Evolutionary conservation across 2,113 vertebrate species (phyloP).

Genomic region (Notarius lentiginosus): DNA sequence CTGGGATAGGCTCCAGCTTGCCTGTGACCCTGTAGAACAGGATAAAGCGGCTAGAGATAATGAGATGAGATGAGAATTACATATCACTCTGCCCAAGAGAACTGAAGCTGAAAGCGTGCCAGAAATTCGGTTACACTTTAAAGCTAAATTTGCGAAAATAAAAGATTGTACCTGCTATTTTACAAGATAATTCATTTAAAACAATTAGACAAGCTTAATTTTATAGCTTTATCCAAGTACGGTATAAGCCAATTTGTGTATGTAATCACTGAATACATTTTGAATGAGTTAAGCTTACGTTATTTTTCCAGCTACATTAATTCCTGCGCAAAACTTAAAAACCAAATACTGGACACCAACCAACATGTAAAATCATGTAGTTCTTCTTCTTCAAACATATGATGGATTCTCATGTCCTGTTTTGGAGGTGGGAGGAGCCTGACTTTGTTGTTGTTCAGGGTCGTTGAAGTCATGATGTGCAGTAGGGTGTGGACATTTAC

Average conservation of each 20-base stretch:
- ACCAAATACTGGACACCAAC: background rate
- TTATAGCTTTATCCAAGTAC: background rate
- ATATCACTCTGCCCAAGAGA: background rate
- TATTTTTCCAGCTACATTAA: background rate
- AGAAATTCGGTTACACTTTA: background rate
- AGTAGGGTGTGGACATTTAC: conserved; percentile 37
- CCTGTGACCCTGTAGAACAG: no score
- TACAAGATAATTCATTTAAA: background rate
- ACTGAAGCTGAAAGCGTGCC: background rate
- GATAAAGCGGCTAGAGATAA: no score
- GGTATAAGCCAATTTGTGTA: background rate
- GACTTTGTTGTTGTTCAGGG: background rate
- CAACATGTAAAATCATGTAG: background rate
- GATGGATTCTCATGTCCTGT: background rate
- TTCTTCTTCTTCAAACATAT: background rate
- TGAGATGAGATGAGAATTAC: background rate
- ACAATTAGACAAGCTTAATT: background rate
- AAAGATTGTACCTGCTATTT: background rate
- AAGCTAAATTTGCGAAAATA: background rate
- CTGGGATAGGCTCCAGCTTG: no score
- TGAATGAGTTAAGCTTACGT: background rate
- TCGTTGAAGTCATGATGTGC: background rate
- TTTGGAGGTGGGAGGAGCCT: background rate
- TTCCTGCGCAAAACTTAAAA: background rate
- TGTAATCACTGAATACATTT: background rate